Conservation (phyloP, 1,140 invertebrate genomes). For the Papilio xuthus region DNA sequence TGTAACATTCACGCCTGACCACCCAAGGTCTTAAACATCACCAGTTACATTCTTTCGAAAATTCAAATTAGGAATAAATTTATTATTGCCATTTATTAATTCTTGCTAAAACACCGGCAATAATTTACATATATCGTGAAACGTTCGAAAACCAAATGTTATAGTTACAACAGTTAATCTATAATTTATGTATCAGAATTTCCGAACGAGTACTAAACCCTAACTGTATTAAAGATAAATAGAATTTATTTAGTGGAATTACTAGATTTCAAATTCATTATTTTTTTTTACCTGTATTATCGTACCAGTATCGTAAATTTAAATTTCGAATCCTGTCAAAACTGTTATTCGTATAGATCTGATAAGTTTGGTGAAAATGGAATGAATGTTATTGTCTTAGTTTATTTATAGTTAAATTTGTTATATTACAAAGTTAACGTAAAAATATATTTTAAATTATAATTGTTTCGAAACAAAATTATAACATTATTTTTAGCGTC, state of each 20-base stretch:
- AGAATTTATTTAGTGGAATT: background rate
- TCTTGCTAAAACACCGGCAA: background rate
- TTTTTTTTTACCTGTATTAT: too few species aligned
- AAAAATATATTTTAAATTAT: too few species aligned
- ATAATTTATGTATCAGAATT: slow-evolving; percentile 11
- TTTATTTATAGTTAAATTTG: too few species aligned
- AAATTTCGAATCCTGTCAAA: too few species aligned
- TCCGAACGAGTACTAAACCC: background rate
- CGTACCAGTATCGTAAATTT: too few species aligned
- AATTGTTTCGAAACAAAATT: too few species aligned
- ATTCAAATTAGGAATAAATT: background rate
- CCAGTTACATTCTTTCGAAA: slow-evolving; percentile 14
- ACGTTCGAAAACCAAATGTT: background rate
- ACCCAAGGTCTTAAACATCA: background rate
- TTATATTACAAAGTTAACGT: too few species aligned
- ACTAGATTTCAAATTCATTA: background rate
- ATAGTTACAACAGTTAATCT: background rate
- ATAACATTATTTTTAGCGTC: background rate
- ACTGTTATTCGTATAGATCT: too few species aligned
- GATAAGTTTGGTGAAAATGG: too few species aligned
- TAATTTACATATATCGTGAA: background rate
- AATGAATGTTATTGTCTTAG: too few species aligned
- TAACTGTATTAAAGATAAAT: background rate
- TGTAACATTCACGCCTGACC: slow-evolving; percentile 1
- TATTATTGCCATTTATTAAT: slow-evolving; percentile 13